phyloP scores from a whole-genome alignment of 1,140 invertebrate genomes.

The Telenomus remus region DNA sequence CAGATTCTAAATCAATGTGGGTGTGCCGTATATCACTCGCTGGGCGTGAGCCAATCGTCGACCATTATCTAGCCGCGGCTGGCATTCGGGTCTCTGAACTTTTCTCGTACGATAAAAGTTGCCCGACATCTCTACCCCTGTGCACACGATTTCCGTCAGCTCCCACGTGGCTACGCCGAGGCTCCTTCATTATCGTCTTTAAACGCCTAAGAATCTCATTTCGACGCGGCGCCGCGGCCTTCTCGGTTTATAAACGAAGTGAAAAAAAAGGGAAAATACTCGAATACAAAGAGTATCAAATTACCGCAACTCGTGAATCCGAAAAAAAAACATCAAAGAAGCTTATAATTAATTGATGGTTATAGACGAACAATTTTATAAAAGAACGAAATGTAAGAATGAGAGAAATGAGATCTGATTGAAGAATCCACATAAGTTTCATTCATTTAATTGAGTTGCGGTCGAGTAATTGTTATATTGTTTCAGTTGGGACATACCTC shows the following conservation, averaged over 20 bases:
- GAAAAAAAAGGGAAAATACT: constrained; percentile 7
- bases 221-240: constrained; percentile 43
- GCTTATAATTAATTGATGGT: constrained; percentile 13
- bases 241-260: constrained; percentile 44
- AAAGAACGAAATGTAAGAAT: too few relatives aligned
- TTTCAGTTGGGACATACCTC: background rate
- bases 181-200: constrained; percentile 49
- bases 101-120: constrained; percentile 48
- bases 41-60: constrained; percentile 45
- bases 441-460: constrained; percentile 33
- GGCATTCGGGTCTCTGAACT: constrained; percentile 42
- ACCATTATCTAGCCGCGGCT: constrained; percentile 42
- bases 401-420: constrained; percentile 5
- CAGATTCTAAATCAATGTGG: constrained; percentile 21
- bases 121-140: constrained; percentile 21
- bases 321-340: constrained; percentile 10
- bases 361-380: too few relatives aligned
- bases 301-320: constrained; percentile 32
- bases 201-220: constrained; percentile 50
- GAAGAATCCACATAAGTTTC: constrained; percentile 1
- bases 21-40: constrained; percentile 24
- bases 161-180: constrained; percentile 33
- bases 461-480: constrained; percentile 3
- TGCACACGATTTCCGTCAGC: constrained; percentile 40
- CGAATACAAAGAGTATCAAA: constrained; percentile 38